Evolutionary conservation across 2,888 invertebrate genomes (phyloP), one percentile per base, ranked within the genome.

Genomic region (Eremobia ochroleuca): DNA sequence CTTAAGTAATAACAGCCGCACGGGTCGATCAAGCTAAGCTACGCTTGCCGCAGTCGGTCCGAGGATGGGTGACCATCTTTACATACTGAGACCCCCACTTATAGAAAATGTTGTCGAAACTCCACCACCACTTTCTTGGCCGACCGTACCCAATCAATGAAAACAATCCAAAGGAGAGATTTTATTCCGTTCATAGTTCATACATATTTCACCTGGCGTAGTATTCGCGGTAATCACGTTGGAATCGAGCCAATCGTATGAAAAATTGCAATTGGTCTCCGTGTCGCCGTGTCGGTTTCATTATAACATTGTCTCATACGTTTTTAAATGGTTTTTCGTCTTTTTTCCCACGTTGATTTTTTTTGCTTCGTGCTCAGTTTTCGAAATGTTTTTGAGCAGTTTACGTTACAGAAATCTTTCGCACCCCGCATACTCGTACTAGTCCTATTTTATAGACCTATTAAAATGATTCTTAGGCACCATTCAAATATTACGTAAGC

Each of bases 141-240:
- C 43, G 34, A 79, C 79, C 11, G 58, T 82, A 81, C 85, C 90
- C 90, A 92, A 92, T 92, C 91, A 92, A 87, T 81, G 86, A 86
- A 90, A 91, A 90, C 91, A 90, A 91, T 91, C 79, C 81, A 73
- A 85, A 83, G 73, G 67, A 77, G 71, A 76, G 79, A 90, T 91
- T 90, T 91, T 88, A 91, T 91, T 88, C 90, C 83, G 86, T 91
- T 89, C 91, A 88, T 91, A 91, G 87, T 88, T 92, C 91, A 92
- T 92, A 90, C 92, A 92, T 92, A 92, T 92, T 92, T 91, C 89
- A 92, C 89, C 81, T 85, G 82, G 61, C 68, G 11, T 55, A 28
- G 59, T 79, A 76, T 76, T 90, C 89, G 28, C 75, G 72, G 72
- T 89, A 87, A 85, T 82, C 85, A 81, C 67, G n/a, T 78, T 78